Evolutionary conservation across 2,888 invertebrate genomes (phyloP).

Genomic region (Dorcus parallelipipedus): DNA sequence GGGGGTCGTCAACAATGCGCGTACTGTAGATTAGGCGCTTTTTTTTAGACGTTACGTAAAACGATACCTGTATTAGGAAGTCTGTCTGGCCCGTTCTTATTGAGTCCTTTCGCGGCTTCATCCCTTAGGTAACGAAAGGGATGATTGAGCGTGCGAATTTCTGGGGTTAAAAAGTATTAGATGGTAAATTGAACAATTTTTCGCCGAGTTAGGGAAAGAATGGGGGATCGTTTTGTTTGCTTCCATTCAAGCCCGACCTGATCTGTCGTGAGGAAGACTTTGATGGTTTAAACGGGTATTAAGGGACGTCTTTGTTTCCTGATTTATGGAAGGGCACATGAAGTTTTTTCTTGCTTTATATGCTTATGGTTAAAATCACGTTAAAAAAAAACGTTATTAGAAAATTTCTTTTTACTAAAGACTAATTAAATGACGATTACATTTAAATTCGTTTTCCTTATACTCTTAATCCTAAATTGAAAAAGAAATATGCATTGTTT

Average conservation of each 20-base stretch:
- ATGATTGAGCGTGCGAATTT: slow-evolving; percentile 16
- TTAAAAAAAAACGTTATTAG: too few species aligned
- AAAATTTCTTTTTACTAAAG: too few species aligned
- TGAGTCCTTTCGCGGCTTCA: slow-evolving; percentile 1
- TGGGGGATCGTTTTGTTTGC: neutral
- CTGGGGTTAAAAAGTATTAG: slow-evolving; percentile 17
- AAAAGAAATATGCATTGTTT: too few species aligned
- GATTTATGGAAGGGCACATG: too few species aligned
- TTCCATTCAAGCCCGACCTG: slow-evolving; percentile 11
- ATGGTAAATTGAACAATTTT: slow-evolving; percentile 35
- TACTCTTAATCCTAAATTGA: too few species aligned
- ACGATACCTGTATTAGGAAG: slow-evolving; percentile 46
- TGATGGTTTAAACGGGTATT: too few species aligned
- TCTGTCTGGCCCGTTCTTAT: slow-evolving; percentile 23
- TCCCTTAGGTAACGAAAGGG: slow-evolving; percentile 7
- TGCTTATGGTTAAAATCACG: too few species aligned
- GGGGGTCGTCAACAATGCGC: slow-evolving; percentile 33
- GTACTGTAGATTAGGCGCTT: slow-evolving; percentile 21
- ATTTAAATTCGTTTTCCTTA: too few species aligned
- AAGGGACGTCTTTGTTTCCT: too few species aligned
- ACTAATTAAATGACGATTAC: too few species aligned
- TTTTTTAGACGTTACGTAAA: slow-evolving; percentile 36
- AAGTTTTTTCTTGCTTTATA: too few species aligned
- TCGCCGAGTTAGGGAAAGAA: slow-evolving; percentile 29
- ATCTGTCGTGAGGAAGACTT: slow-evolving; percentile 4